phyloP scores from a whole-genome alignment of 2,113 vertebrate species.

The Neotoma lepida region DNA sequence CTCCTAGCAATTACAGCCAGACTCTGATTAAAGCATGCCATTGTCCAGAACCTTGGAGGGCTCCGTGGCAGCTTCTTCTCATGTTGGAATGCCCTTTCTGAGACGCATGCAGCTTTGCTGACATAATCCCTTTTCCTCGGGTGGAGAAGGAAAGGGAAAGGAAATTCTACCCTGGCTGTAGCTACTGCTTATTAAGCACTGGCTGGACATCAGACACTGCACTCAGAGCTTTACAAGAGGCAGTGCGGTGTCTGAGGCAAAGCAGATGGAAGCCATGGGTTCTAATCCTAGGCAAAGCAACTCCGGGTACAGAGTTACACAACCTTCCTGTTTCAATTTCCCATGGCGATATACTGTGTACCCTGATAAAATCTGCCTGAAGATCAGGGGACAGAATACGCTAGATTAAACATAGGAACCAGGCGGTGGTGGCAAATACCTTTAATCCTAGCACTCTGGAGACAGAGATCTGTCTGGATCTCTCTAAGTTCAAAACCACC shows the following conservation, averaged over 20 bases:
- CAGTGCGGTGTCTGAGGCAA: not conserved
- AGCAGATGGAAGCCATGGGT: not conserved
- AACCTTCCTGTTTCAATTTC: slow-evolving; percentile 2
- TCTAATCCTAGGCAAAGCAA: not conserved
- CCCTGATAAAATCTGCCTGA: too few species aligned
- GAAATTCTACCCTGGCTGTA: not conserved
- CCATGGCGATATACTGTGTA: too few species aligned
- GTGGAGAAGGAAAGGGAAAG: not conserved
- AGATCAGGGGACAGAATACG: too few species aligned
- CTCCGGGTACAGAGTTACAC: not conserved
- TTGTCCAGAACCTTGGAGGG: not conserved
- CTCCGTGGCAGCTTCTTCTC: not conserved
- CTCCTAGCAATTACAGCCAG: not conserved
- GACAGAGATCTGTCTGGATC: too few species aligned
- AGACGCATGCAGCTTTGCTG: not conserved
- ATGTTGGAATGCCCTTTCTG: not conserved
- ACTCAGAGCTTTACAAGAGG: not conserved
- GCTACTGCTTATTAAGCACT: not conserved
- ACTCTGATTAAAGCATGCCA: not conserved
- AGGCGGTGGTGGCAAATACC: too few species aligned
- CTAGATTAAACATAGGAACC: too few species aligned
- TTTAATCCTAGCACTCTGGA: too few species aligned
- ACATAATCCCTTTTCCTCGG: not conserved
- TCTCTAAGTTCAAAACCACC: too few species aligned
- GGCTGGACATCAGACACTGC: not conserved